Evolutionary conservation across 1,140 invertebrate genomes (phyloP).

Genomic region (Battus philenor): DNA sequence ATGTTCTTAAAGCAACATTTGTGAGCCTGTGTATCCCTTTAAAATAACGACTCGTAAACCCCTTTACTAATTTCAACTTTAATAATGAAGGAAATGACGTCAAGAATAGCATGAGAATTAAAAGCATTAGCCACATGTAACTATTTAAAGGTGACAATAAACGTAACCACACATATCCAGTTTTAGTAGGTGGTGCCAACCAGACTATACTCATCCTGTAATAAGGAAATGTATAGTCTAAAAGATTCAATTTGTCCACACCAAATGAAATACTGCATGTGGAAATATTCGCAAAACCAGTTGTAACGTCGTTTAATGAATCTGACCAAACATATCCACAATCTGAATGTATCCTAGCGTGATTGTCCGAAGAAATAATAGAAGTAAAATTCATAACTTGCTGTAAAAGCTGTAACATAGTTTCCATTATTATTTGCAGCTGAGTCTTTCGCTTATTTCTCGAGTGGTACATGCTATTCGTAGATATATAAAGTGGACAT

Average conservation of each 20-base stretch:
- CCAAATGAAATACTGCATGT: slow-evolving; percentile 46
- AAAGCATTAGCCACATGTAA: slow-evolving; percentile 44
- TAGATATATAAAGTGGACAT: slow-evolving; percentile 54
- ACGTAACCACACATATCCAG: slow-evolving; percentile 40
- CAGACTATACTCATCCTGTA: slow-evolving; percentile 46
- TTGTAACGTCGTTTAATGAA: slow-evolving; percentile 46
- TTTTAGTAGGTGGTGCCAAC: slow-evolving; percentile 41
- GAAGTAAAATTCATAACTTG: slow-evolving; percentile 49
- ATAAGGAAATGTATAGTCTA: slow-evolving; percentile 49
- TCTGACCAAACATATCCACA: slow-evolving; percentile 46
- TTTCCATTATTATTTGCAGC: slow-evolving; percentile 40
- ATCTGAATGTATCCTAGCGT: slow-evolving; percentile 47
- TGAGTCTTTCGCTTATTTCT: slow-evolving; percentile 40
- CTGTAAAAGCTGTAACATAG: slow-evolving; percentile 33
- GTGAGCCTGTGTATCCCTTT: slow-evolving; percentile 41
- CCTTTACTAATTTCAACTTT: slow-evolving; percentile 31
- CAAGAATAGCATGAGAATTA: slow-evolving; percentile 40
- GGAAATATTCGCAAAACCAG: slow-evolving; percentile 44
- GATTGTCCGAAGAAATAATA: slow-evolving; percentile 38
- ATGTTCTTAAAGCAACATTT: slow-evolving; percentile 38
- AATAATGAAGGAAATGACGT: slow-evolving; percentile 36
- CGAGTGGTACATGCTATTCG: slow-evolving; percentile 46
- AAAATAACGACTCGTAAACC: slow-evolving; percentile 35
- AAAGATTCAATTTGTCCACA: slow-evolving; percentile 32
- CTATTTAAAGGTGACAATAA: slow-evolving; percentile 48